Percentiles rank a stretch among this genome's conserved stretches.
phyloP scores from a whole-genome alignment of 1,140 invertebrate genomes.

The Saxidomus purpurata region DNA sequence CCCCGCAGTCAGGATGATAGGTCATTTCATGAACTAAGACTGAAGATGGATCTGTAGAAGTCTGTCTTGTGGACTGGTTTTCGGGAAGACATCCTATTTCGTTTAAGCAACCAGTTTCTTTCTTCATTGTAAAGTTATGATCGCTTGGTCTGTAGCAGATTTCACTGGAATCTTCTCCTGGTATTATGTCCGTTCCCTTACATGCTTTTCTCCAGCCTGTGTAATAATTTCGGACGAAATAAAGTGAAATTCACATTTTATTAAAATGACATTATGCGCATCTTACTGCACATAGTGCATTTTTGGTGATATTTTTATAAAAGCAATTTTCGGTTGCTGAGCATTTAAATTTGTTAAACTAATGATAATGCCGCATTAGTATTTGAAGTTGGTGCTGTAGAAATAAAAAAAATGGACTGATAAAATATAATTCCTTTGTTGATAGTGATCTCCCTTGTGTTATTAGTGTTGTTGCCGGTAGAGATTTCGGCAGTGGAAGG shows the following conservation, averaged over 20 bases:
- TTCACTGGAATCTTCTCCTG: background rate
- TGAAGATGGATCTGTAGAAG: background rate
- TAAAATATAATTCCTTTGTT: too few species aligned
- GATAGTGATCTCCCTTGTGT: too few species aligned
- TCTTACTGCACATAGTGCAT: background rate
- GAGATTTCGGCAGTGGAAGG: too few species aligned
- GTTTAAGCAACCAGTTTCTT: background rate
- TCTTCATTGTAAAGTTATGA: background rate
- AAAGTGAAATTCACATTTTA: background rate
- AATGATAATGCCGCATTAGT: background rate
- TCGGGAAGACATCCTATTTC: background rate
- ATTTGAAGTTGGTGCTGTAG: too few species aligned
- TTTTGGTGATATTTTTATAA: too few species aligned
- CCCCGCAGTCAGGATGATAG: slow-evolving; percentile 69
- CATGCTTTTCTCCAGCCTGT: background rate
- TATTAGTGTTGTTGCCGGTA: too few species aligned
- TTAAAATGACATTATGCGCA: background rate
- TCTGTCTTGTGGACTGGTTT: background rate
- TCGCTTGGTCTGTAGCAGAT: background rate
- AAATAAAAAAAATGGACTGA: too few species aligned
- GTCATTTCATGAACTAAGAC: slow-evolving; percentile 61
- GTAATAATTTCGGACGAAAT: background rate
- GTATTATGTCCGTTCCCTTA: background rate
- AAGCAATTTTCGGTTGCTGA: background rate
- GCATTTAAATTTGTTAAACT: background rate